Evolutionary conservation across 2,113 vertebrate genomes (phyloP), one percentile per base, ranked within the genome.

Genomic region (Verasper variegatus): DNA sequence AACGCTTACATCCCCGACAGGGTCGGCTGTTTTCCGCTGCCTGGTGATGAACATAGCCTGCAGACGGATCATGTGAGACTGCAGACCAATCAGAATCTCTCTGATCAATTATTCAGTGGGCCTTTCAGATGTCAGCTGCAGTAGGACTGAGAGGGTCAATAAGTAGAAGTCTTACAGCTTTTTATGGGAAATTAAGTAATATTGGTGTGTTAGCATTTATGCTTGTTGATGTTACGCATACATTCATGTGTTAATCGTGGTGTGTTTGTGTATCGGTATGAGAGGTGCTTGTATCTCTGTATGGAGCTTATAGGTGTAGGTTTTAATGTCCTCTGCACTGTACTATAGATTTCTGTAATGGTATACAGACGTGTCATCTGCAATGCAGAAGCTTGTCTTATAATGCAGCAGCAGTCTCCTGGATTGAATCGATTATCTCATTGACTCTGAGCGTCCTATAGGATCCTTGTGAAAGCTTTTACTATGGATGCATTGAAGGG

Each of bases 21-120:
- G 81, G 66, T 79, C 52, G 1, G 59, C 56, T n/a, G 70, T 42
- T 65, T 85, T 80, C 67, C 10, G 24, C 67, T 83, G 73, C 58
- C 68, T 62, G 35, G 69, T 62, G 79, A 82, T 68, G 71, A 81
- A 15, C 40, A 59, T 69, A 54, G 68, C 66, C 60, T 68, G 31
- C 51, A 31, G 6, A 31, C 18, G 18, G 79, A 81, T 86, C 79
- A 86, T 82, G 82, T 87, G 84, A 87, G 78, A 17, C 35, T 52
- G 71, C 21, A 2, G 68, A 75, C 90, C 87, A 90, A 90, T 89
- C 68, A 65, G 78, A 55, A 71, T 78, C 57, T 27, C 20, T 76
- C 69, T 76, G 78, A 90, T 92, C 54, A 92, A 93, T 93, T 87
- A 92, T 93, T 92, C 88, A 93, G 74, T 26, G 55, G 47, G 63